Conservation (phyloP, 2,113 vertebrate genomes). For the Petaurus breviceps region DNA sequence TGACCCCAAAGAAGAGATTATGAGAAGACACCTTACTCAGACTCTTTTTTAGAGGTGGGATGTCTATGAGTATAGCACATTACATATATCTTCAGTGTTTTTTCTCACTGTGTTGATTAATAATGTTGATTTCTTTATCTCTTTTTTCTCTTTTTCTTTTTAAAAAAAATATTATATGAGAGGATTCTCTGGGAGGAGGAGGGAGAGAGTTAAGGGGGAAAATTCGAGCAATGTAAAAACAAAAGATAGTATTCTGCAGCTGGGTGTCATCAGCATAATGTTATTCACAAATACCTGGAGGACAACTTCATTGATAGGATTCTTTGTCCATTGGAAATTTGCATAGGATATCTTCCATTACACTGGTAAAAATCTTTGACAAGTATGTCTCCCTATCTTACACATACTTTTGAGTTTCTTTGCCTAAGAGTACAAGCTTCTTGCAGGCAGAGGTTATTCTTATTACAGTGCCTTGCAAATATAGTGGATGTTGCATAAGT, state of each 20-base stretch:
- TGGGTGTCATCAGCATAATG: not conserved
- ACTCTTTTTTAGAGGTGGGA: not conserved
- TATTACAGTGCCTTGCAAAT: not conserved
- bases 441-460: not conserved
- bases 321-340: not conserved
- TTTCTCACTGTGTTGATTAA: not conserved
- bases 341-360: not conserved
- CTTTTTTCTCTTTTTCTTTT: too few species aligned
- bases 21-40: not conserved
- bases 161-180: not conserved
- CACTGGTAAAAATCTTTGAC: not conserved
- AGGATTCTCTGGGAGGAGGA: not conserved
- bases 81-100: not conserved
- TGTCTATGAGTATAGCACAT: not conserved
- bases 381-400: not conserved
- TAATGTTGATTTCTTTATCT: not conserved
- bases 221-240: not conserved
- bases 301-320: not conserved
- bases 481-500: not conserved
- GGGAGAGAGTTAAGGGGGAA: not conserved
- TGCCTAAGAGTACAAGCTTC: slow-evolving; percentile 10
- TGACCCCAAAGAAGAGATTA: not conserved
- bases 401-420: not conserved
- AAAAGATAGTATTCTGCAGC: not conserved
- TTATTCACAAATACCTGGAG: not conserved